These are phyloP conservation scores for Triops cancriformis DNA, from an alignment of 1,140 invertebrate species.

Conservation along the genomic window DNA sequence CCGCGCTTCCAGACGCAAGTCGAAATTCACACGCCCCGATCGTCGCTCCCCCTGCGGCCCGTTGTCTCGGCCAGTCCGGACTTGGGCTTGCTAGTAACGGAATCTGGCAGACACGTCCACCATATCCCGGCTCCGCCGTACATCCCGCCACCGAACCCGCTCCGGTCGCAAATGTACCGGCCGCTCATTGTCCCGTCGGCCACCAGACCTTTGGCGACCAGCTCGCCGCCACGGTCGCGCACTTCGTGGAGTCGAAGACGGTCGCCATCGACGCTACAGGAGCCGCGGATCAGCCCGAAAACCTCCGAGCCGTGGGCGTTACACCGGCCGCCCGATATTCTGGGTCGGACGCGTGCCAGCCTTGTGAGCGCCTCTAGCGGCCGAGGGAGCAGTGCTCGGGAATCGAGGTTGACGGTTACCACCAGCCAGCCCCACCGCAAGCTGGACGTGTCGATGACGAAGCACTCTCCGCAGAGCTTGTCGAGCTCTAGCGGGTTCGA, in stretches of 20 bases:
- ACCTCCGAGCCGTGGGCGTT: background rate
- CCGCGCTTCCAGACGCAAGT: constrained; percentile 33
- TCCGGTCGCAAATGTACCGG: constrained; percentile 4
- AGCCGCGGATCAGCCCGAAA: constrained; percentile 48
- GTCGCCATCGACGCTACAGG: constrained; percentile 41
- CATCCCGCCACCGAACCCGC: constrained; percentile 23
- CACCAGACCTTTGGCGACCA: constrained; percentile 38
- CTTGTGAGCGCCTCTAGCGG: constrained; percentile 33
- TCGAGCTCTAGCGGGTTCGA: constrained; percentile 80
- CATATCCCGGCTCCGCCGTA: constrained; percentile 26
- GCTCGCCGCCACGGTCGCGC: constrained; percentile 34
- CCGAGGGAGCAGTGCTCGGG: constrained; percentile 33
- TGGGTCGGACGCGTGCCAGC: constrained; percentile 43
- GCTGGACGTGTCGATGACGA: constrained; percentile 36
- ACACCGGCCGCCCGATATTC: constrained; percentile 30
- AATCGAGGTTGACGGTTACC: constrained; percentile 32
- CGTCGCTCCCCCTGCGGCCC: constrained; percentile 20
- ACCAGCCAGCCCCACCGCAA: constrained; percentile 37
- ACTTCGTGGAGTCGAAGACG: constrained; percentile 16
- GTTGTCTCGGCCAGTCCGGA: constrained; percentile 16
- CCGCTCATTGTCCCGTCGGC: constrained; percentile 29
- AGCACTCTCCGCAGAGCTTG: constrained; percentile 74
- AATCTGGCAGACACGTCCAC: constrained; percentile 34
- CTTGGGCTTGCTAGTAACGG: constrained; percentile 27
- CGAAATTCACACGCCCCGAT: constrained; percentile 35